These are phyloP conservation scores for Tricholauxania praeusta DNA, from an alignment of 2,888 invertebrate genomes.

Conservation along the genomic window DNA sequence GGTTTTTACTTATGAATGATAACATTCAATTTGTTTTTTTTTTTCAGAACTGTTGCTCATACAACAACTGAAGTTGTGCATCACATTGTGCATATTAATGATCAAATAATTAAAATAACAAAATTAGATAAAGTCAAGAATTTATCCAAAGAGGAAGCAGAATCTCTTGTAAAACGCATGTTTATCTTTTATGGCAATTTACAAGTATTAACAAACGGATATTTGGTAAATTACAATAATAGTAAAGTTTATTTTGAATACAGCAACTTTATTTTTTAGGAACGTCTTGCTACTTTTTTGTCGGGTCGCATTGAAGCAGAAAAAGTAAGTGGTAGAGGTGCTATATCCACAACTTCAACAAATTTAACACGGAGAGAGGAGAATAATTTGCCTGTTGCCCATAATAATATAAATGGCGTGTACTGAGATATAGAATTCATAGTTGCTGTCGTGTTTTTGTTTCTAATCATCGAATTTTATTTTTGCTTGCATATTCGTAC, in stretches of 20 bases:
- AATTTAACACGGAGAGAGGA: constrained; percentile 61
- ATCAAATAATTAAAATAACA: constrained; percentile 75
- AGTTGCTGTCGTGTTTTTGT: constrained; percentile 61
- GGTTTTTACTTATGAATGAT: neutral
- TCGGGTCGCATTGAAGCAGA: constrained; percentile 77
- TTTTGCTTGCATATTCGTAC: constrained; percentile 58
- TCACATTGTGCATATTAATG: constrained; percentile 73
- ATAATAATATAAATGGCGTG: constrained; percentile 67
- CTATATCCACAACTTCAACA: constrained; percentile 59
- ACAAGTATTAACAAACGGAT: constrained; percentile 59
- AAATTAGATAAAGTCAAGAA: constrained; percentile 73
- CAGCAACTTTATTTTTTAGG: constrained; percentile 66
- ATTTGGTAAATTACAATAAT: constrained; percentile 54
- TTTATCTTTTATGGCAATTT: constrained; percentile 59
- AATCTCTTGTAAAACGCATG: constrained; percentile 59
- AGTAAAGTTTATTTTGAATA: neutral
- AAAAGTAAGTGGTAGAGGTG: constrained; percentile 68
- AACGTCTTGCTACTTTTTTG: constrained; percentile 74
- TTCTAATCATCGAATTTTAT: constrained; percentile 61
- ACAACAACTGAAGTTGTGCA: constrained; percentile 71
- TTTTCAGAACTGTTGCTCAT: constrained; percentile 70
- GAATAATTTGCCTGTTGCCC: constrained; percentile 59
- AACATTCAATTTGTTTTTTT: neutral
- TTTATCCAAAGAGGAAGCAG: constrained; percentile 71
- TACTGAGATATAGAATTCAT: constrained; percentile 64